Conservation (phyloP, 2,113 vertebrate species). For the Hyperoodon ampullatus region DNA sequence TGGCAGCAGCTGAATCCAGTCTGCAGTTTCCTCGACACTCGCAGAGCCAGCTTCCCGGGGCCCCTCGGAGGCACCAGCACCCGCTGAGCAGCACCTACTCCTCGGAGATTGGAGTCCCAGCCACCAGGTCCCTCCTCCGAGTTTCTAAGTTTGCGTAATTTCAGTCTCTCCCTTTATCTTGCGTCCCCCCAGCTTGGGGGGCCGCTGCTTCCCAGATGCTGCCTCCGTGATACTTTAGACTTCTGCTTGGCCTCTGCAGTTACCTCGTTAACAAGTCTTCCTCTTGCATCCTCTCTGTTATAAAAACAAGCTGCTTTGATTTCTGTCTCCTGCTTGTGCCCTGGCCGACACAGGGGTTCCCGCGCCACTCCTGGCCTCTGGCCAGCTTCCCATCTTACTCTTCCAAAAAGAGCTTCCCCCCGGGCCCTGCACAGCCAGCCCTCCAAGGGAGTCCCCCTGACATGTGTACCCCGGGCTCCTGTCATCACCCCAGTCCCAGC, state of each 20-base stretch:
- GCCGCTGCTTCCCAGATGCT: neutral
- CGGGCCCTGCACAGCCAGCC: neutral
- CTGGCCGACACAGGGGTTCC: neutral
- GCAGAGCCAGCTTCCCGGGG: neutral
- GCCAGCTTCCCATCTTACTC: neutral
- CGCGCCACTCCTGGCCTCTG: neutral
- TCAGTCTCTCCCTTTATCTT: neutral
- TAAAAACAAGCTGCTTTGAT: neutral
- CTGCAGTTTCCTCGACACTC: neutral
- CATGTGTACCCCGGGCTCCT: neutral
- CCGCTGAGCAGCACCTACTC: too few relatives aligned
- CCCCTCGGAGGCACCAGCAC: neutral
- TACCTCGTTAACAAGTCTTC: neutral
- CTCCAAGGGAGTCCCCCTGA: neutral
- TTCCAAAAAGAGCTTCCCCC: neutral
- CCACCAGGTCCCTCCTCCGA: neutral
- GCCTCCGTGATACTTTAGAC: neutral
- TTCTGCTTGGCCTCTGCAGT: neutral
- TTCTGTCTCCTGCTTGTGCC: neutral
- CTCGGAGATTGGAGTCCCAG: neutral
- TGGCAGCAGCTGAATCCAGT: neutral
- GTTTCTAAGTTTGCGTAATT: neutral
- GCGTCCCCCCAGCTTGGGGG: accelerated
- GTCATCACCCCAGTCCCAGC: neutral
- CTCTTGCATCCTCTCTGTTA: neutral